phyloP scores from a whole-genome alignment of 1,140 invertebrate species.

The Hylaeus volcanicus region DNA sequence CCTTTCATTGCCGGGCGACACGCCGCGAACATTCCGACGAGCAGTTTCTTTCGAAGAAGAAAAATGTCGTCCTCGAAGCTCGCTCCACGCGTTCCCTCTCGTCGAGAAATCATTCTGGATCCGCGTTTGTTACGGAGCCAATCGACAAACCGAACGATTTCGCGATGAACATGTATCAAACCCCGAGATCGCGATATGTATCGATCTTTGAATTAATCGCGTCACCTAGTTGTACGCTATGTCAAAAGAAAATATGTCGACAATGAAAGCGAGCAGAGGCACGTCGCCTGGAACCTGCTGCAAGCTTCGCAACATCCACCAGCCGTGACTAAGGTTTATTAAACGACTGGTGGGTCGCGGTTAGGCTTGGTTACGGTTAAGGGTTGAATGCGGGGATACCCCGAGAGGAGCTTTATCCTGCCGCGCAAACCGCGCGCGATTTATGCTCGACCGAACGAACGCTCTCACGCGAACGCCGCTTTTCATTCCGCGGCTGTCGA shows the following conservation, averaged over 20 bases:
- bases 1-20: slow-evolving; percentile 9
- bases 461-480: slow-evolving; percentile 29
- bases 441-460: slow-evolving; percentile 36
- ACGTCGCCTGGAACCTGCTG: too few relatives aligned
- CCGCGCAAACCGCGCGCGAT: slow-evolving; percentile 44
- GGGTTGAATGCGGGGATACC: slow-evolving; percentile 31
- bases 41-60: background rate
- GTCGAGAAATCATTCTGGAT: too few relatives aligned
- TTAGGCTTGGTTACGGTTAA: slow-evolving; percentile 24
- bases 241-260: too few relatives aligned
- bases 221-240: too few relatives aligned
- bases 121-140: background rate
- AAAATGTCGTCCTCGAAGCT: background rate
- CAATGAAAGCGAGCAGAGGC: too few relatives aligned
- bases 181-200: background rate
- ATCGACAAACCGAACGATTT: slow-evolving; percentile 33
- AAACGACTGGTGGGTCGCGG: slow-evolving; percentile 39
- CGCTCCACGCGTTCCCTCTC: background rate
- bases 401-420: slow-evolving; percentile 33
- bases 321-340: slow-evolving; percentile 49
- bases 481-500: slow-evolving; percentile 17
- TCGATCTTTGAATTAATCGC: slow-evolving; percentile 41
- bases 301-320: slow-evolving; percentile 31
- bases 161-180: slow-evolving; percentile 49
- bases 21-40: background rate